Base-by-base conservation (phyloP, 2,113 vertebrate genomes). In the Coturnix japonica region DNA sequence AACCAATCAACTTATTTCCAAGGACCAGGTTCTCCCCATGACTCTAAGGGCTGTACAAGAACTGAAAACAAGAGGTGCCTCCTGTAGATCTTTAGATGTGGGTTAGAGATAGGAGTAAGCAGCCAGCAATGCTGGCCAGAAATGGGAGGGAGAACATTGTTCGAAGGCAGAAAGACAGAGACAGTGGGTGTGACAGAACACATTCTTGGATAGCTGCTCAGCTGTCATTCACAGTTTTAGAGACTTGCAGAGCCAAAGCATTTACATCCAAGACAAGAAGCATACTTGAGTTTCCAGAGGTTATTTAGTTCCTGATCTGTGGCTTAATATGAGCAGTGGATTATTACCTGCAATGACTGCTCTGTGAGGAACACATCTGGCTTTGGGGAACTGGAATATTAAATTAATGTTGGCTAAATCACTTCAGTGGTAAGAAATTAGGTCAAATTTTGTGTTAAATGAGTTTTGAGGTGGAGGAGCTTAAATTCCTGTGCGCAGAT, bases 181-280 rank as follows among this genome's bases (percentile, higher is more conserved):
- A 8, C 1, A 4, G 26, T 51, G 16, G 1, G 41, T 1, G 3
- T 63, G 43, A 76, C 25, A 85, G 19, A 37, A 12, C 19, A 7
- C 0, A 0, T 79, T 73, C 7, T 4, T 37, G 60, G 56, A 10
- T 31, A 37, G 33, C 31, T 77, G 25, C 20, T 94, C 0, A 0
- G 4, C 41, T 80, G 21, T 9, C 54, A 72, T 57, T 28, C 5
- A 6, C 33, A 37, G 61, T 80, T 94, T 89, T 76, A 41, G 81
- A 75, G 23, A 46, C 23, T 61, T 1, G 0, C 35, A 73, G 22
- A 73, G 12, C 41, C 30, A 66, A 72, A 79, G 7, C 5, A n/a
- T 80, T 85, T 85, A n/a, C 8, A 2, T 80, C 41, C 0, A 0
- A 53, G 37, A 66, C 44, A 89, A 65, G 28, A 70, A 73, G 26